These are phyloP conservation scores for Alaudala cheleensis DNA, from an alignment of 2,113 vertebrate genomes.

Conservation along the genomic window DNA sequence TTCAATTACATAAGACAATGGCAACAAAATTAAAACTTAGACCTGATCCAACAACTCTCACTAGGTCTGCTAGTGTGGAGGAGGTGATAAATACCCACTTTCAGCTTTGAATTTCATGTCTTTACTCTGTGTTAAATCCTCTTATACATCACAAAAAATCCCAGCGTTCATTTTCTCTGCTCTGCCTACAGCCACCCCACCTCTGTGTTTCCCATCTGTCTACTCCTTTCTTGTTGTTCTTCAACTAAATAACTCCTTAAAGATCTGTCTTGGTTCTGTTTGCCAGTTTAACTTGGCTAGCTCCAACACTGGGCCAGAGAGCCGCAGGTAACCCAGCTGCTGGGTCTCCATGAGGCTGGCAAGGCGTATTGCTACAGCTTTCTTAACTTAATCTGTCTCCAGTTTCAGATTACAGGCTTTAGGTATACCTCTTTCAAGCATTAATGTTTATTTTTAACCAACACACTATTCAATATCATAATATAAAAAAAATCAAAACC, in stretches of 20 bases:
- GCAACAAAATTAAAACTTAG: constrained; percentile 31
- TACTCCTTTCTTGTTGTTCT: background rate
- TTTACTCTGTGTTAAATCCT: constrained; percentile 4
- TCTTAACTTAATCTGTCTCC: background rate
- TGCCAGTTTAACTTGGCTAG: background rate
- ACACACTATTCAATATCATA: background rate
- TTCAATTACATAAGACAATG: constrained; percentile 54
- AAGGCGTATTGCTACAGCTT: background rate
- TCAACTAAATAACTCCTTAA: background rate
- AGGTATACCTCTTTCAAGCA: background rate
- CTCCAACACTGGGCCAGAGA: background rate
- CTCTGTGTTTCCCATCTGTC: constrained; percentile 36
- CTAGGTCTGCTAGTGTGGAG: constrained; percentile 44
- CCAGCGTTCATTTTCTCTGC: background rate
- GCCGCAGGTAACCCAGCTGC: background rate
- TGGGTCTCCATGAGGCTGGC: background rate
- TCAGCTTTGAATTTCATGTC: constrained; percentile 16
- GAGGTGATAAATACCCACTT: constrained; percentile 47
- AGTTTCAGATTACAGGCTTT: background rate
- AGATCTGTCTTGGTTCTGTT: background rate
- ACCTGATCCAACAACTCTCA: constrained; percentile 35
- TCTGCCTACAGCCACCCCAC: constrained; percentile 42
- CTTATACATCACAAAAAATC: background rate
- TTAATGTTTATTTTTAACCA: background rate
- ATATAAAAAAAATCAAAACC: background rate